These are phyloP conservation scores for Brotogeris chrysoptera DNA, from an alignment of 2,797 vertebrate species.

Conservation along the genomic window DNA sequence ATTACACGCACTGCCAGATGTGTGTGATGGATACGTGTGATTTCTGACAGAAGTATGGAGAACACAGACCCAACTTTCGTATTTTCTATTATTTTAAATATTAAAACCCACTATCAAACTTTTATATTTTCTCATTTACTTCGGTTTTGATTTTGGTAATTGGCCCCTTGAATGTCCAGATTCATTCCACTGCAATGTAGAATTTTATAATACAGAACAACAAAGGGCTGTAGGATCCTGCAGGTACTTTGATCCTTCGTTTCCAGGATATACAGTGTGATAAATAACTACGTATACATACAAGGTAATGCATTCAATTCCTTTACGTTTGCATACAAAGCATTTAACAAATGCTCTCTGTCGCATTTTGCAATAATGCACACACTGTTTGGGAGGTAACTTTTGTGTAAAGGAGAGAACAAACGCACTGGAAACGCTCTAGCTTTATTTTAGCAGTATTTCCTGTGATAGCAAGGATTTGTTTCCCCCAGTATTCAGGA, in stretches of 20 bases:
- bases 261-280: not conserved
- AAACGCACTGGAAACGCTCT: not conserved
- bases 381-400: not conserved
- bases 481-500: accelerated
- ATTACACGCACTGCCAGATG: not conserved
- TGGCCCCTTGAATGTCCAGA: not conserved
- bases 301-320: not conserved
- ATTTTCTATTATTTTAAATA: not conserved
- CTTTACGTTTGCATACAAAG: not conserved
- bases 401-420: not conserved
- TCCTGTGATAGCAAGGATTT: not conserved
- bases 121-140: not conserved
- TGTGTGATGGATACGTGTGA: not conserved
- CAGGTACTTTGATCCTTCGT: not conserved
- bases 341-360: not conserved
- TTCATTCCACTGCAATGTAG: not conserved
- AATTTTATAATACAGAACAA: not conserved
- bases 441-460: not conserved
- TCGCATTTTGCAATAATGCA: not conserved
- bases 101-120: not conserved
- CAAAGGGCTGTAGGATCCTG: not conserved
- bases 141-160: not conserved
- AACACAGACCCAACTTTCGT: not conserved
- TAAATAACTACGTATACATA: not conserved
- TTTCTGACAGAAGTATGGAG: not conserved